Percentiles rank a stretch among this genome's conserved stretches.
phyloP scores from a whole-genome alignment of 2,888 invertebrate species.

The Scrobipalpa atriplicella region DNA sequence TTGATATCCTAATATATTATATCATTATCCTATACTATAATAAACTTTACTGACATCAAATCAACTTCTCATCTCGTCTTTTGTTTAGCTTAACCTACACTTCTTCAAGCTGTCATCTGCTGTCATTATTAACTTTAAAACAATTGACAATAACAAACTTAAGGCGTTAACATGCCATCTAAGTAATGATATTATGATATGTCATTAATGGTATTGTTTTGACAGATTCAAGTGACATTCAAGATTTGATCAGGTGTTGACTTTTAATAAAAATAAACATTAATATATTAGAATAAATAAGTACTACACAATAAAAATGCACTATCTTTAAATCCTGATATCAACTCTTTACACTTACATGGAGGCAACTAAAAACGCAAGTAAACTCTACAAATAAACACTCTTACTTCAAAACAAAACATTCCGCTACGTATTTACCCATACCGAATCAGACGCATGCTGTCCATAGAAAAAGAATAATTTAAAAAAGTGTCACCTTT shows the following conservation, averaged over 20 bases:
- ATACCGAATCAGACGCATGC: background rate
- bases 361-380: too few species aligned
- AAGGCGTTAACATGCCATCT: conserved; percentile 14
- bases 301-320: conserved; percentile 2
- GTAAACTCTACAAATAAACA: background rate
- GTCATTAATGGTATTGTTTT: conserved; percentile 10
- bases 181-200: background rate
- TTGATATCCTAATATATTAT: too few species aligned
- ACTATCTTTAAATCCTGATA: conserved; percentile 34
- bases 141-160: conserved; percentile 23
- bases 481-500: conserved; percentile 44
- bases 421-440: background rate
- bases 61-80: background rate
- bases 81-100: background rate
- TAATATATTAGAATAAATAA: too few species aligned
- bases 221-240: background rate
- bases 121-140: background rate
- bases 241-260: background rate
- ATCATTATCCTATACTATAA: too few species aligned
- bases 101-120: background rate
- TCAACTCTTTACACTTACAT: too few species aligned
- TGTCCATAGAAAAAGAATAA: conserved; percentile 21
- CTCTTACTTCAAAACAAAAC: background rate
- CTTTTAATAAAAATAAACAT: background rate
- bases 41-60: too few species aligned